Evolutionary conservation across 2,888 invertebrate genomes (phyloP).

Genomic region (Lapara coniferarum): DNA sequence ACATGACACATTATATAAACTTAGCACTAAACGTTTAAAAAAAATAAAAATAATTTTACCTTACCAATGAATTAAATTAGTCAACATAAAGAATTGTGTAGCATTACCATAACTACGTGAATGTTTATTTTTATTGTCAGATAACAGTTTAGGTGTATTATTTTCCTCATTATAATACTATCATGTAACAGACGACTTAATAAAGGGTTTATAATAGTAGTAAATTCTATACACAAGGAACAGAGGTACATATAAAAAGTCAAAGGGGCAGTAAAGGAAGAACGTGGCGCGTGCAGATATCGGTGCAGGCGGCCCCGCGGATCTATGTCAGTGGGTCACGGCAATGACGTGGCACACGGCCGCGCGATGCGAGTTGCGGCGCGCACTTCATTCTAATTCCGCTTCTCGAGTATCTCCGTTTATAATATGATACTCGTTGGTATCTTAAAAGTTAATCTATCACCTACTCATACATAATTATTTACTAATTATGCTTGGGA

Average conservation of each 20-base stretch:
- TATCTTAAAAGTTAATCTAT: constrained; percentile 36
- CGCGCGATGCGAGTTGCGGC: constrained; percentile 66
- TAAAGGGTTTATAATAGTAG: neutral
- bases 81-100: too few species aligned
- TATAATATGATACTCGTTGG: constrained; percentile 33
- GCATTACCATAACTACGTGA: too few species aligned
- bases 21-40: neutral
- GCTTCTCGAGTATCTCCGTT: constrained; percentile 75
- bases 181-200: neutral
- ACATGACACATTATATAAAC: neutral
- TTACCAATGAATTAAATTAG: too few species aligned
- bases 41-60: neutral
- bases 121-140: neutral
- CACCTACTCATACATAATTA: constrained; percentile 35
- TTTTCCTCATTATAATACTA: neutral
- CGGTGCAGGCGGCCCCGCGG: constrained; percentile 84
- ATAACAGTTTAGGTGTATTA: neutral
- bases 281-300: constrained; percentile 78
- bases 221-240: constrained; percentile 4
- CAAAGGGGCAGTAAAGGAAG: constrained; percentile 68
- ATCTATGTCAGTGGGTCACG: constrained; percentile 88
- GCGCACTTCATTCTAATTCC: constrained; percentile 83
- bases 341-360: constrained; percentile 85
- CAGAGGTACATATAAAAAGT: constrained; percentile 42
- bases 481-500: constrained; percentile 23